Evolutionary conservation across 2,113 vertebrate species (phyloP), one percentile per base, ranked within the genome.

Genomic region (Corydoras sp.): DNA sequence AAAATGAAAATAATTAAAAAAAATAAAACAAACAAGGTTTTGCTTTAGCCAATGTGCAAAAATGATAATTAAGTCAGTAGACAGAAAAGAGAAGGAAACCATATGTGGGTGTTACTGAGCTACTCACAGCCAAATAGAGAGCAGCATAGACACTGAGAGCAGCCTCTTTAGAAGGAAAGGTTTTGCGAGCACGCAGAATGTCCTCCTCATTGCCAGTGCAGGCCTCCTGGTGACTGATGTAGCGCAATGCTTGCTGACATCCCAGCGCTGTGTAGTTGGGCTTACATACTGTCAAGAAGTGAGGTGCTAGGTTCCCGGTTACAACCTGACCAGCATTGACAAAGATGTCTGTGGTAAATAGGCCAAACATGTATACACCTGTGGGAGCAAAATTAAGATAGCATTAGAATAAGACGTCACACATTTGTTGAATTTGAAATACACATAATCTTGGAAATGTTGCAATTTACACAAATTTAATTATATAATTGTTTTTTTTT

Each of bases 151-250:
- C 66, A 1, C 97, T 98, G 77, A 99, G 94, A 0, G 95, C 97
- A 0, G 97, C 96, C 84, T 99, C 97, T 92, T 99, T 99, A 83
- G 95, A 99, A n/a, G 97, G 97, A 76, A 99, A 99, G 60, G 95
- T 96, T 81, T 98, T 99, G 78, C 97, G 92, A 50, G 95, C 97
- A 62, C 89, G 89, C 76, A 92, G 86, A 79, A 99, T 91, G 81
- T 97, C 93, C 9, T 97, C 95, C 74, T 91, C 91, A 80, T 97
- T 95, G 69, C 97, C 97, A 0, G 95, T 97, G 83, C 96, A 99
- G 29, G 95, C 93, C 75, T 98, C 92, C 77, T 91, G 91, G 56
- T 94, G 93, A 82, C 92, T 96, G 89, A 99, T 94, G 86, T 98
- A 99, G 0, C 96, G 94, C 30, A 94, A 92, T 0, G 93, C 91